These are phyloP conservation scores for Terrapene triunguis DNA, from an alignment of 2,113 vertebrate genomes.

Conservation along the genomic window DNA sequence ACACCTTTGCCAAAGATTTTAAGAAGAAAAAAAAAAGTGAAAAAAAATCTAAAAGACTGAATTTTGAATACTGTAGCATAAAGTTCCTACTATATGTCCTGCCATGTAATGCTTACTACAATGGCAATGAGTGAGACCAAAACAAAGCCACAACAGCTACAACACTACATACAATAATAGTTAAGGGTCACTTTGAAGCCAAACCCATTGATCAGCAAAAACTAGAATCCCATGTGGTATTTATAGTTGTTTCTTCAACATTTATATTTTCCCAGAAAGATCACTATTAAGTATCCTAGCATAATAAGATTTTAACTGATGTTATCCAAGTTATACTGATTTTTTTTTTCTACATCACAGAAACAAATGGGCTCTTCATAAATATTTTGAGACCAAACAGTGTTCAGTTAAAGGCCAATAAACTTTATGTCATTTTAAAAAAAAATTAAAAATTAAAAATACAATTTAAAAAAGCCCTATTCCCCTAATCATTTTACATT, in stretches of 20 bases:
- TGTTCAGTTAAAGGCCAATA: background rate
- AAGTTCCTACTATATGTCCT: background rate
- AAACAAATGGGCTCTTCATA: background rate
- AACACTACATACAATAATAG: background rate
- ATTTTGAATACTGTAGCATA: background rate
- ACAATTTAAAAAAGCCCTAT: too few relatives aligned
- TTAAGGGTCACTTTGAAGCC: background rate
- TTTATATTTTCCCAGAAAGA: background rate
- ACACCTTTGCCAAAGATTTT: background rate
- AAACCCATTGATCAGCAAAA: background rate
- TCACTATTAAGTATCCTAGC: background rate
- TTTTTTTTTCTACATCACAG: background rate
- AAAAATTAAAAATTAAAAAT: background rate
- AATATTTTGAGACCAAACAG: background rate
- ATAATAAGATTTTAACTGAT: background rate
- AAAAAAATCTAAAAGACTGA: background rate
- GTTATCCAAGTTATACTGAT: background rate
- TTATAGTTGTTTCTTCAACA: background rate
- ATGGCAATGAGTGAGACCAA: background rate
- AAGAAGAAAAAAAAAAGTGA: background rate
- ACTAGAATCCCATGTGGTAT: background rate
- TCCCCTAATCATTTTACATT: background rate
- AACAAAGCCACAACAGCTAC: background rate
- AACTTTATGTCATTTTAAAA: background rate
- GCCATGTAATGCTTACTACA: background rate